These are phyloP conservation scores for Pantherophis alleghaniensis DNA, from an alignment of 2,797 vertebrate genomes.

Conservation along the genomic window DNA sequence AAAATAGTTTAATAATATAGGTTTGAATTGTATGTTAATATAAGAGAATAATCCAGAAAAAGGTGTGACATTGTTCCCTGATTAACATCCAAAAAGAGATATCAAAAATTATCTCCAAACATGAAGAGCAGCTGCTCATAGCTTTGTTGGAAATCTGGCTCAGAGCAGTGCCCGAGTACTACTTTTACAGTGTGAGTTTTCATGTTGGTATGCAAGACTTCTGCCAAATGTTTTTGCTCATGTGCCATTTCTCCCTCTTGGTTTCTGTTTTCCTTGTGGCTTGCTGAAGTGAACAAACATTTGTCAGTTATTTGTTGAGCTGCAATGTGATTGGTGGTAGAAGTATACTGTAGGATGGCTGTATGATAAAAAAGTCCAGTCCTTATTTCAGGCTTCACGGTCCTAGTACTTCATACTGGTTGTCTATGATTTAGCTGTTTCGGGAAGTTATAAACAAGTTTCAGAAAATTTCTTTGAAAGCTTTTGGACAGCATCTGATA, in stretches of 20 bases:
- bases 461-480: conserved; percentile 4
- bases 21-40: background rate
- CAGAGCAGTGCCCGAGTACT: conserved; percentile 50
- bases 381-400: background rate
- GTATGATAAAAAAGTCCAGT: conserved; percentile 34
- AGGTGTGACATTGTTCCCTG: background rate
- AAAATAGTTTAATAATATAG: background rate
- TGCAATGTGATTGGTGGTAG: conserved; percentile 58
- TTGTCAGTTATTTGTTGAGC: conserved; percentile 47
- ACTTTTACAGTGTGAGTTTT: conserved; percentile 56
- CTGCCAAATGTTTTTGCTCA: conserved; percentile 56
- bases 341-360: conserved; percentile 35
- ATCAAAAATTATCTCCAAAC: background rate
- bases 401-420: background rate
- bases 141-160: conserved; percentile 40
- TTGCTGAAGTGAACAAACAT: conserved; percentile 25
- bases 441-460: conserved; percentile 24
- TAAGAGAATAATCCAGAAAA: background rate
- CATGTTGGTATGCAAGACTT: conserved; percentile 64
- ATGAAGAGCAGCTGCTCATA: conserved; percentile 54
- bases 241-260: conserved; percentile 48
- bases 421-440: conserved; percentile 23
- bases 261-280: conserved; percentile 31
- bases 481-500: conserved; percentile 24
- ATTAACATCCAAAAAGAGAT: conserved; percentile 37